Evolutionary conservation across 1,140 invertebrate species (phyloP).

Genomic region (Pseudachorutes palmiensis): DNA sequence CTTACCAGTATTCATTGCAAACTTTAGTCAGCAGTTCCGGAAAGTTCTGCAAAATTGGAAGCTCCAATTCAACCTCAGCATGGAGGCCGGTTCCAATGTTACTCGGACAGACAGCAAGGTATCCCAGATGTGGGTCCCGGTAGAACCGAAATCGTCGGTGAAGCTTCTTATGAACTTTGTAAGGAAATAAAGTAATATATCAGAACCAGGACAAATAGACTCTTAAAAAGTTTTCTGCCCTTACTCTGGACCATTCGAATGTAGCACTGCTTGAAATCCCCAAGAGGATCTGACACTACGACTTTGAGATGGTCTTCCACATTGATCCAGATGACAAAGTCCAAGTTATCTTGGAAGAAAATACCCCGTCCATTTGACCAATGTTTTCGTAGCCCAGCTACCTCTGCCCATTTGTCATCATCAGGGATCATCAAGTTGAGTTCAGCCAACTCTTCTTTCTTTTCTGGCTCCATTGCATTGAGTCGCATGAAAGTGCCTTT

Average conservation of each 20-base stretch:
- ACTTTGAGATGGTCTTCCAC: background rate
- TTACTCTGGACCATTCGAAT: background rate
- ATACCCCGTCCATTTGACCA: background rate
- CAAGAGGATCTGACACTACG: background rate
- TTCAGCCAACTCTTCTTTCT: background rate
- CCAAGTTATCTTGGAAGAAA: background rate
- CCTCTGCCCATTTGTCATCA: background rate
- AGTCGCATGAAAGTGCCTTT: background rate
- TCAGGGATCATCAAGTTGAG: background rate
- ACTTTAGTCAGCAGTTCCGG: too few relatives aligned
- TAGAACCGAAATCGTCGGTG: background rate
- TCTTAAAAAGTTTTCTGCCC: background rate
- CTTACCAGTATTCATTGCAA: too few relatives aligned
- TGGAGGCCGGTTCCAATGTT: background rate
- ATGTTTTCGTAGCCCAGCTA: background rate
- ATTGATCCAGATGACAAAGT: conserved; percentile 4
- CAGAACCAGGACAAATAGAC: background rate
- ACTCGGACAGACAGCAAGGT: background rate
- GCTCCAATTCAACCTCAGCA: background rate
- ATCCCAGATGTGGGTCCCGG: background rate
- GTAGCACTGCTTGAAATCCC: background rate
- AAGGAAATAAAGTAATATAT: too few relatives aligned
- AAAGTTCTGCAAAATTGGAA: background rate
- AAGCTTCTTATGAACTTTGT: background rate
- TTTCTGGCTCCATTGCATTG: background rate